These are phyloP conservation scores for Idaea dimidiata DNA, from an alignment of 2,888 invertebrate species.

Conservation along the genomic window DNA sequence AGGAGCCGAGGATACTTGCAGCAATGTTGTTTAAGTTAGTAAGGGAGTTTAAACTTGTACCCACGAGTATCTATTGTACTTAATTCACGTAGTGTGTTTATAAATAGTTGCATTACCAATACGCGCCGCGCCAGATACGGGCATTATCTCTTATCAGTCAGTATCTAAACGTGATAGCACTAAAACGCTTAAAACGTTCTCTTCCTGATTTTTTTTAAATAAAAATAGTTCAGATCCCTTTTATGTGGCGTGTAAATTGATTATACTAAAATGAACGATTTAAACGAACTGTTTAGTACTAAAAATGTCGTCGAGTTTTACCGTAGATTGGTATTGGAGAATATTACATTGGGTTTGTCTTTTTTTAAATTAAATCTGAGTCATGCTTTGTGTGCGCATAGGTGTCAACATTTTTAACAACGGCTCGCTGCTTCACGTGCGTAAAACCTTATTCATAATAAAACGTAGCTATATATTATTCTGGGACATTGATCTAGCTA, in stretches of 20 bases:
- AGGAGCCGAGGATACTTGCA: too few species aligned
- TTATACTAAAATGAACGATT: conserved; percentile 46
- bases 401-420: neutral
- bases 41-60: neutral
- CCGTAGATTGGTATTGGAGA: conserved; percentile 51
- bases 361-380: conserved; percentile 13
- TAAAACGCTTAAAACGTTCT: conserved; percentile 25
- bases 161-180: conserved; percentile 36
- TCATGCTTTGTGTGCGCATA: neutral
- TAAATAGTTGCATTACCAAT: conserved; percentile 21
- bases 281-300: conserved; percentile 42
- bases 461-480: too few species aligned
- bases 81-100: conserved; percentile 14
- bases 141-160: conserved; percentile 49
- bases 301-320: conserved; percentile 59
- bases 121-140: conserved; percentile 23
- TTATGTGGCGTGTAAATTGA: conserved; percentile 17
- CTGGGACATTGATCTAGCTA: neutral
- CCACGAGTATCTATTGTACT: too few species aligned
- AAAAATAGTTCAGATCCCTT: conserved; percentile 12
- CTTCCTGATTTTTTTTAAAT: too few species aligned
- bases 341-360: conserved; percentile 51
- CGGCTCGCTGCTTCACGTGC: too few species aligned
- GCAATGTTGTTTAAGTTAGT: neutral
- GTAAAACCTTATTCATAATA: too few species aligned